Conservation (phyloP, 2,797 vertebrate genomes). For the Spheniscus humboldti region DNA sequence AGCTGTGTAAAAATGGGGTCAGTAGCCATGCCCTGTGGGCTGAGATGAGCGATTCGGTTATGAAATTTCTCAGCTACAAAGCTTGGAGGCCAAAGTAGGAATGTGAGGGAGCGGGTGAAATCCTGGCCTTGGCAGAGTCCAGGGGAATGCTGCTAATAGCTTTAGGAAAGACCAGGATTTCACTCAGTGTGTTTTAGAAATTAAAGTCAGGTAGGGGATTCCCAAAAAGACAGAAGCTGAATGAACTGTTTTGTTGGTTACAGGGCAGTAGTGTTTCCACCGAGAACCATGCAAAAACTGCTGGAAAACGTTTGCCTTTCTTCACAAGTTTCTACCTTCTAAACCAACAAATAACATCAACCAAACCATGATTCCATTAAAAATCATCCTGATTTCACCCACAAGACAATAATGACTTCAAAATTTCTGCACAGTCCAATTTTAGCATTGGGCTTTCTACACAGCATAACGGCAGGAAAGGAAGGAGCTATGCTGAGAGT, state of each 20-base stretch:
- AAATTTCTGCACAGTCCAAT: background rate
- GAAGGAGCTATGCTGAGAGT: background rate
- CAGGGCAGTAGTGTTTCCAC: background rate
- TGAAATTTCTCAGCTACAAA: conserved; percentile 11
- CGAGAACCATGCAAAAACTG: background rate
- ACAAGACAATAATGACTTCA: background rate
- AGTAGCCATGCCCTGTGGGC: conserved; percentile 2
- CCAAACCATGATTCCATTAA: rapidly evolving
- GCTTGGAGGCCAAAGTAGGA: background rate
- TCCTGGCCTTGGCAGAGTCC: background rate
- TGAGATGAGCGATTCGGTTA: background rate
- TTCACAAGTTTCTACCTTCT: background rate
- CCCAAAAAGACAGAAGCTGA: background rate
- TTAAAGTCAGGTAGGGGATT: background rate
- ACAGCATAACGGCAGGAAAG: background rate
- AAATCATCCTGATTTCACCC: background rate
- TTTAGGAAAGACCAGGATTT: conserved; percentile 3
- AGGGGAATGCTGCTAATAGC: background rate
- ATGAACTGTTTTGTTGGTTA: background rate
- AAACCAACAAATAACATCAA: background rate
- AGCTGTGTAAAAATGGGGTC: background rate
- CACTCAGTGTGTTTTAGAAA: background rate
- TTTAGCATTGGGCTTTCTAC: background rate
- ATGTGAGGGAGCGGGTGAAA: background rate
- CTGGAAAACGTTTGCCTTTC: background rate